Evolutionary conservation across 2,888 invertebrate species (phyloP).

Genomic region (Lasioglossum pauxillum): DNA sequence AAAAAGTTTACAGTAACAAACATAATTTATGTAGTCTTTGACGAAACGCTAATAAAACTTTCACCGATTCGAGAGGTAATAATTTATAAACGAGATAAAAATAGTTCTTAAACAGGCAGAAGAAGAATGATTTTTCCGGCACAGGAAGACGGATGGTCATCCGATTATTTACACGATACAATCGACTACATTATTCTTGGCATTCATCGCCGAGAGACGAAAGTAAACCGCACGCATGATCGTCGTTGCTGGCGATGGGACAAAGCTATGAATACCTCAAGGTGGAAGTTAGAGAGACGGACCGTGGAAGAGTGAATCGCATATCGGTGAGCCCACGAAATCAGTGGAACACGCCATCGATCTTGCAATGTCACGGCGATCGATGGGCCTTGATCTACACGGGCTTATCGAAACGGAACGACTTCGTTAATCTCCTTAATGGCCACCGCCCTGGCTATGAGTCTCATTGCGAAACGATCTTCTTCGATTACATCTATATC

Average conservation of each 20-base stretch:
- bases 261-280: constrained; percentile 77
- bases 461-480: constrained; percentile 6
- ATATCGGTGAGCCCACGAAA: neutral
- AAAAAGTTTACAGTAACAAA: too few relatives aligned
- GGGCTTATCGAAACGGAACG: constrained; percentile 29
- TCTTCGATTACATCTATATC: neutral
- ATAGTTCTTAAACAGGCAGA: neutral
- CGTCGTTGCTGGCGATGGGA: constrained; percentile 58
- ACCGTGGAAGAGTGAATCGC: neutral
- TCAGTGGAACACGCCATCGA: constrained; percentile 31
- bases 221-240: constrained; percentile 69
- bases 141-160: neutral
- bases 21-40: too few relatives aligned
- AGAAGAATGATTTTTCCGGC: neutral
- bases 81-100: neutral
- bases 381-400: constrained; percentile 48
- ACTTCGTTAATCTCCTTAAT: constrained; percentile 34
- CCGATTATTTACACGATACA: constrained; percentile 46
- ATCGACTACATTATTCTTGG: constrained; percentile 68
- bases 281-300: constrained; percentile 52
- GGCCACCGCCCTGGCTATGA: neutral
- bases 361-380: constrained; percentile 42
- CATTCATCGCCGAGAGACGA: constrained; percentile 61
- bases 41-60: too few relatives aligned
- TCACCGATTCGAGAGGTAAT: too few relatives aligned